Conservation (phyloP, 1,140 invertebrate species). For the Bombus waltoni region DNA sequence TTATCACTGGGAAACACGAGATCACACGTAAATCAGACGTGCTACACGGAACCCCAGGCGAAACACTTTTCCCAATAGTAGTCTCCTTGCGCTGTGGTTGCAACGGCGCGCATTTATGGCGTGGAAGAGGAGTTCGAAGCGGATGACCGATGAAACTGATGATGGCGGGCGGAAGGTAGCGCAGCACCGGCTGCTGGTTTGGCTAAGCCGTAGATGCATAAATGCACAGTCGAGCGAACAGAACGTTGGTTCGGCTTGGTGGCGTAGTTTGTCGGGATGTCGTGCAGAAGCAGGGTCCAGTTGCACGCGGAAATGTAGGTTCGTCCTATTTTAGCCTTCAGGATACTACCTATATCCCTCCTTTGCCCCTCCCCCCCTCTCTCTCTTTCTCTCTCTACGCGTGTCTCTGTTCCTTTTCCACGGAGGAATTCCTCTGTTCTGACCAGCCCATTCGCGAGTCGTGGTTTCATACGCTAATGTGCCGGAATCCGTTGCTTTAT, state of each 20-base stretch:
- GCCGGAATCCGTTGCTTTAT: slow-evolving; percentile 16
- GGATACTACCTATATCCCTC: neutral
- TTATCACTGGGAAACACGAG: neutral
- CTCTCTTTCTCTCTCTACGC: too few species aligned
- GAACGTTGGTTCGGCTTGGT: slow-evolving; percentile 53
- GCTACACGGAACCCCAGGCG: neutral
- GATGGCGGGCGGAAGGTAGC: slow-evolving; percentile 33
- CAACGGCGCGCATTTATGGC: slow-evolving; percentile 57
- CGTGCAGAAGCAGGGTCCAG: slow-evolving; percentile 57
- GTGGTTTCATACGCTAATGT: slow-evolving; percentile 39
- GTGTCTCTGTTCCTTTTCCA: neutral
- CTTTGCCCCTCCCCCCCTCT: too few species aligned
- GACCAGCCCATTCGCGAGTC: neutral
- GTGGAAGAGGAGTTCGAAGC: slow-evolving; percentile 58
- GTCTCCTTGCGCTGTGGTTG: slow-evolving; percentile 21
- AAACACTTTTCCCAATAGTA: slow-evolving; percentile 37
- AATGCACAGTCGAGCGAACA: slow-evolving; percentile 65
- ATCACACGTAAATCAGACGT: neutral
- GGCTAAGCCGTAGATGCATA: slow-evolving; percentile 46
- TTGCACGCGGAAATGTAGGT: slow-evolving; percentile 59
- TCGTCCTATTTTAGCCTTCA: slow-evolving; percentile 51
- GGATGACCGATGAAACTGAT: slow-evolving; percentile 61
- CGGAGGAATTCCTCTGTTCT: neutral
- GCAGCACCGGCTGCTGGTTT: slow-evolving; percentile 32
- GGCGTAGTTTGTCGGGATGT: slow-evolving; percentile 63